phyloP scores from a whole-genome alignment of 30 jellyfish, hydroid and myxozoan species.

The Calvadosia cruxmelitensis region DNA sequence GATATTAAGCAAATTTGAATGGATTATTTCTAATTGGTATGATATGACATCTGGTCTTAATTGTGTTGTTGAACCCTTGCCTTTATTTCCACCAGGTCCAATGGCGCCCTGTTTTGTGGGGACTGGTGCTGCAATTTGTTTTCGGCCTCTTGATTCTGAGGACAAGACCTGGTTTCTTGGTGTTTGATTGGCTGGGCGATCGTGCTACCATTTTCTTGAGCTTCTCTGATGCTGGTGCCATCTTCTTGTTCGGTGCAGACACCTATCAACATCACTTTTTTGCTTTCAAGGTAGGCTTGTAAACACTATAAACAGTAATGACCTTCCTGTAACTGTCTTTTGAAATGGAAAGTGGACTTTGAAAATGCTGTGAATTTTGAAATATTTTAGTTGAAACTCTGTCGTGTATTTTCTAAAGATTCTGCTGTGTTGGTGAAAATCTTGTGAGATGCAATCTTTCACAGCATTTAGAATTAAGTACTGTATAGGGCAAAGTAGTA shows the following conservation, averaged over 20 bases:
- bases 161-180: slow-evolving; percentile 46
- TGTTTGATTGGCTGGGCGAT: slow-evolving; percentile 61
- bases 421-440: no score
- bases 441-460: no score
- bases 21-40: not conserved
- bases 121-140: slow-evolving; percentile 41
- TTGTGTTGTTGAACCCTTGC: no score
- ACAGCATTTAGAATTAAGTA: no score
- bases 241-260: slow-evolving; percentile 39
- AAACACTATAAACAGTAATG: no score
- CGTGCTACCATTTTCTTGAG: slow-evolving; percentile 40
- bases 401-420: no score
- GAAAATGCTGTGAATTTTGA: no score
- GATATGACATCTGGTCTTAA: not conserved
- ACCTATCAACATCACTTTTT: slow-evolving; percentile 27
- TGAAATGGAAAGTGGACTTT: no score
- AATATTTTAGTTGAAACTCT: no score
- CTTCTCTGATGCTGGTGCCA: slow-evolving; percentile 65
- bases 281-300: slow-evolving; percentile 78
- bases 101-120: slow-evolving; percentile 80
- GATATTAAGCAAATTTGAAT: no score
- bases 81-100: not conserved
- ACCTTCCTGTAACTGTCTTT: no score
- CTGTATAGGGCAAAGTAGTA: no score
- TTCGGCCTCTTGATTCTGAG: slow-evolving; percentile 49